Conservation (phyloP, 1,140 invertebrate species). For the Psix sp. region DNA sequence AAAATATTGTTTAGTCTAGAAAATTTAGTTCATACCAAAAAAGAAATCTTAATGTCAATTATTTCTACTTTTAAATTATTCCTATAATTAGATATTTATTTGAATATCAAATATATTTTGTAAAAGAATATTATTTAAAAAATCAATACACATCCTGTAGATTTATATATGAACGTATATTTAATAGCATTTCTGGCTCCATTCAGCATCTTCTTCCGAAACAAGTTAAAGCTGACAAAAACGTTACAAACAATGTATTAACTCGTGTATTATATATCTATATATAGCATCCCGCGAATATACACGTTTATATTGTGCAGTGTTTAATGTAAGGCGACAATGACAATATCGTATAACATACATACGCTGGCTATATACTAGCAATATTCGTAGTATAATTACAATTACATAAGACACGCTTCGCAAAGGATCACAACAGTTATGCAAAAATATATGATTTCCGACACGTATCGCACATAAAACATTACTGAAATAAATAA, state of each 20-base stretch:
- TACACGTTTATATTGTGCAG: constrained; percentile 64
- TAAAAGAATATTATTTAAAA: background rate
- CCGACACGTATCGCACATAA: constrained; percentile 35
- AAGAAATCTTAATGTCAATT: too few relatives aligned
- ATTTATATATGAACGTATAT: constrained; percentile 63
- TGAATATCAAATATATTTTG: background rate
- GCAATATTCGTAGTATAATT: constrained; percentile 62
- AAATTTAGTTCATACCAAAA: too few relatives aligned
- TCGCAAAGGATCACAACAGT: constrained; percentile 70
- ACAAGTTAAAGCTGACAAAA: constrained; percentile 64
- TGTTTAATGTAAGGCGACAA: constrained; percentile 65
- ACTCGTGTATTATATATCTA: constrained; percentile 61
- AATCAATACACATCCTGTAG: constrained; percentile 1
- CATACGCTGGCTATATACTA: constrained; percentile 54
- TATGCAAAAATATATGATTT: constrained; percentile 68
- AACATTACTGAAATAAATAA: too few relatives aligned
- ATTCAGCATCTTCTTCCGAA: constrained; percentile 43
- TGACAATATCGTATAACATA: constrained; percentile 65
- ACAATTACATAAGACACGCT: constrained; percentile 63
- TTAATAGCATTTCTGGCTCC: constrained; percentile 54
- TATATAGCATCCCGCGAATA: constrained; percentile 63
- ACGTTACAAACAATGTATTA: constrained; percentile 63
- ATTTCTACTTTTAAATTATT: too few relatives aligned
- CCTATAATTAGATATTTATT: too few relatives aligned
- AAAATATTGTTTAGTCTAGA: too few relatives aligned